These are phyloP conservation scores for Scaptomyza flava DNA, from an alignment of 2,888 invertebrate species.

Conservation along the genomic window DNA sequence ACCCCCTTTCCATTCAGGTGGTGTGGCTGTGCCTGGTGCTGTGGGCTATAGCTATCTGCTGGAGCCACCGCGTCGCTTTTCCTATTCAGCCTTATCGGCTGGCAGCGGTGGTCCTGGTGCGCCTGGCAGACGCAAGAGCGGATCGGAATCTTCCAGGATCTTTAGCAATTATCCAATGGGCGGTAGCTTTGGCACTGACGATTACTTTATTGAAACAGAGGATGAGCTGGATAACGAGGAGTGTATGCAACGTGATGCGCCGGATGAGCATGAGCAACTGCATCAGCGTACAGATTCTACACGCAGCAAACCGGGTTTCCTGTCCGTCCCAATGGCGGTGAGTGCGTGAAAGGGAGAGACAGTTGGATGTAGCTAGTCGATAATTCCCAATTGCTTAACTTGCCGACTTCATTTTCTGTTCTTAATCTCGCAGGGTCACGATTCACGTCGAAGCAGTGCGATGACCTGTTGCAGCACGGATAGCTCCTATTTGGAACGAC, in stretches of 20 bases:
- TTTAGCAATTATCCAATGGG: conserved; percentile 85
- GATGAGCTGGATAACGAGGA: conserved; percentile 85
- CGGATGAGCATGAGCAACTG: conserved; percentile 57
- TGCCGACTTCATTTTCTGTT: not conserved
- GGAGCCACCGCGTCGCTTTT: conserved; percentile 88
- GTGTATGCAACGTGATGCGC: conserved; percentile 83
- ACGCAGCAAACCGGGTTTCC: conserved; percentile 83
- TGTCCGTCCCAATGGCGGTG: conserved; percentile 84
- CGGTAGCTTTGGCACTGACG: conserved; percentile 84
- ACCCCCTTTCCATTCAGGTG: conserved; percentile 78
- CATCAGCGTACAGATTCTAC: conserved; percentile 82
- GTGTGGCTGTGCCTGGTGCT: conserved; percentile 86
- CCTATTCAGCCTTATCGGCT: conserved; percentile 83
- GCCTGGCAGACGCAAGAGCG: conserved; percentile 86
- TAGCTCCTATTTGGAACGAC: conserved; percentile 92
- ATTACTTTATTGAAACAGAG: conserved; percentile 84
- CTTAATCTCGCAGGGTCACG: conserved; percentile 78
- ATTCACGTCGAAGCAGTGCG: conserved; percentile 89
- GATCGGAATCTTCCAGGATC: conserved; percentile 86
- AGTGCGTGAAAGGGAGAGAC: conserved; percentile 40
- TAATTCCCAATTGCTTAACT: not conserved
- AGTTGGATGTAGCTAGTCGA: not conserved
- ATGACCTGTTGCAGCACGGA: conserved; percentile 94
- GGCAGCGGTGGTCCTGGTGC: conserved; percentile 81
- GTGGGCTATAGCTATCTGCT: conserved; percentile 90